Evolutionary conservation across 2,113 vertebrate genomes (phyloP).

Genomic region (rabbit (Oryctolagus cuniculus)): mOryCun1.1 NC_091437.1:57828001-57828500

Average conservation of each 20-base stretch:
- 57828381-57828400: not conserved
- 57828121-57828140: not conserved
- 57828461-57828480: constrained; percentile 28
- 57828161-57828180: not conserved
- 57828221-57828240: constrained; percentile 23
- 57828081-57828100: not conserved
- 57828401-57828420: constrained; percentile 12
- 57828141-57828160: not conserved
- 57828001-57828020: not conserved
- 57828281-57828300: not conserved
- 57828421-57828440: constrained; percentile 23
- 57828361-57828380: not conserved
- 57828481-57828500: constrained; percentile 64
- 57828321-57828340: constrained; percentile 13
- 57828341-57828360: not conserved
- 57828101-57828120: not conserved
- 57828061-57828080: not conserved
- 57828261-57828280: constrained; percentile 11
- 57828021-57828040: not conserved
- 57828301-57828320: not conserved
- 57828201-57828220: not conserved
- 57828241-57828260: not conserved
- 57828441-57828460: not conserved
- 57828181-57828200: not conserved
- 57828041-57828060: not conserved